Percentiles rank a stretch among this genome's conserved stretches.
Conservation (phyloP, 2,797 vertebrate genomes). For the Coccyzus lansbergi region DNA sequence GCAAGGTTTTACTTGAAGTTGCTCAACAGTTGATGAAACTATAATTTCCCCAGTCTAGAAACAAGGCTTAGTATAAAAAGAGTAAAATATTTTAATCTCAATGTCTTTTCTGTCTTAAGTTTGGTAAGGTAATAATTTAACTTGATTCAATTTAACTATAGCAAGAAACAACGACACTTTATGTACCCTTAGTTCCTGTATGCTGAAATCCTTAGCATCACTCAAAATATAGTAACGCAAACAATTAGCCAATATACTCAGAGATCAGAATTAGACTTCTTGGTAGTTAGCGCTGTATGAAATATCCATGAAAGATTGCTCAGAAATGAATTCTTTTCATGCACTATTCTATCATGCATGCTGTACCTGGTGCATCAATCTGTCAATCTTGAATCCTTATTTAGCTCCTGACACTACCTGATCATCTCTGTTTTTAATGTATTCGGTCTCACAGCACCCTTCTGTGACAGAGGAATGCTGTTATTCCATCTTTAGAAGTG, state of each 20-base stretch:
- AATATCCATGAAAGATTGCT: conserved; percentile 1
- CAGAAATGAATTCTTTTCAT: neutral
- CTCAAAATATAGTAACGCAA: neutral
- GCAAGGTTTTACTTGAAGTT: neutral
- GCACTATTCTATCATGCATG: neutral
- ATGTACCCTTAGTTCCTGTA: neutral
- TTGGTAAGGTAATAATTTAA: neutral
- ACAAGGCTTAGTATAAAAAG: neutral
- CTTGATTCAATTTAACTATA: neutral
- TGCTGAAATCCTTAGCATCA: neutral
- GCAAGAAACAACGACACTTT: neutral
- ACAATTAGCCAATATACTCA: neutral
- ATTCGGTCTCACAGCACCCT: conserved; percentile 3
- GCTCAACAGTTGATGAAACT: neutral
- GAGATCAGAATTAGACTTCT: neutral
- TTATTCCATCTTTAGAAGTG: conserved; percentile 3
- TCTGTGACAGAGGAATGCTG: neutral
- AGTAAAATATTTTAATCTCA: neutral
- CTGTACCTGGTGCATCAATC: neutral
- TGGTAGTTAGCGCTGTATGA: neutral
- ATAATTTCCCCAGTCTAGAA: neutral
- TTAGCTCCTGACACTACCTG: neutral
- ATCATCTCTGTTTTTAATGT: neutral
- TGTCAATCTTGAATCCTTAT: neutral
- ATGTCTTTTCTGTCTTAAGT: neutral